Percentiles rank a stretch among this genome's conserved stretches.
Conservation (phyloP, 2,797 vertebrate species). For the Rhinella marina region DNA sequence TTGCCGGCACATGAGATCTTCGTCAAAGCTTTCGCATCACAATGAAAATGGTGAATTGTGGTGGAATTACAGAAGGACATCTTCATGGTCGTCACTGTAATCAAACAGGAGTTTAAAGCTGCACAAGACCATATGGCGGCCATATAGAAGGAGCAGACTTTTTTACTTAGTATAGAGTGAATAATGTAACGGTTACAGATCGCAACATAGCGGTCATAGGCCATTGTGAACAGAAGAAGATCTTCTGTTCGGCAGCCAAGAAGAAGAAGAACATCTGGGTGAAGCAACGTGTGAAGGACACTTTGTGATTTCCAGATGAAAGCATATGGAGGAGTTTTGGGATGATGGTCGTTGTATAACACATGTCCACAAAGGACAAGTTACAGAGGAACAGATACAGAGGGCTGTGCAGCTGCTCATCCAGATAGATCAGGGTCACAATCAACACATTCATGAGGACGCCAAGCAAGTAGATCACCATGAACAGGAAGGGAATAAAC, state of each 20-base stretch:
- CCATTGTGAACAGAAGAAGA: conserved; percentile 31
- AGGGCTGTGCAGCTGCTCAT: conserved; percentile 26
- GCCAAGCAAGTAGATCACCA: conserved; percentile 3
- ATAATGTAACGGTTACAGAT: conserved; percentile 52
- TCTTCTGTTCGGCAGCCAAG: conserved; percentile 4
- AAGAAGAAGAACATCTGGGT: conserved; percentile 42
- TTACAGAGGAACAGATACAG: conserved; percentile 51
- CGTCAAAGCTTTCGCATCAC: conserved; percentile 34
- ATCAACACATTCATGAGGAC: conserved; percentile 12
- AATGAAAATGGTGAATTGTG: conserved; percentile 34
- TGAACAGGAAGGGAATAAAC: background rate
- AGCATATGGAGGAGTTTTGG: conserved; percentile 38
- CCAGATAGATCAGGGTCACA: conserved; percentile 32
- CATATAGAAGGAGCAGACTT: conserved; percentile 1
- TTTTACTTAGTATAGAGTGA: conserved; percentile 23
- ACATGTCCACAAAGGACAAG: conserved; percentile 43
- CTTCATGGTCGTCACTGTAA: background rate
- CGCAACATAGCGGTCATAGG: conserved; percentile 48
- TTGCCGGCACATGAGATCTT: background rate
- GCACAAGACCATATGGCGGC: background rate
- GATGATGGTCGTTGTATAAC: conserved; percentile 20
- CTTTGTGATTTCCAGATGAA: conserved; percentile 18
- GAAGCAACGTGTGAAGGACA: conserved; percentile 32
- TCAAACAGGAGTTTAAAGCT: no score
- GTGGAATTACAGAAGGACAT: conserved; percentile 34